Conservation (phyloP, 2,797 vertebrate species). For the Enteromius afrohamiltoni region DNA sequence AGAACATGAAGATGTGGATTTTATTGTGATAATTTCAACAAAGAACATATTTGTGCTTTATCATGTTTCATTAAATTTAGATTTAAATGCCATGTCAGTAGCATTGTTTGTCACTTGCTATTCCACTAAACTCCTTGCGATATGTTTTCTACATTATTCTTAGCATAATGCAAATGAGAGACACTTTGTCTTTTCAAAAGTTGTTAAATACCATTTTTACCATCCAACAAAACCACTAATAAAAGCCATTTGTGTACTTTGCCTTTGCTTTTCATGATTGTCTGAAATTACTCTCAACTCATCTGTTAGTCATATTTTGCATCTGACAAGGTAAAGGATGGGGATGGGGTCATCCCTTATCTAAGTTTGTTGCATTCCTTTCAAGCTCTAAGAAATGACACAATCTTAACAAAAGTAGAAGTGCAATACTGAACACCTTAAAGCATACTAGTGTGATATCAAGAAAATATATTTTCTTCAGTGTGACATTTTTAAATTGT, state of each 20-base stretch:
- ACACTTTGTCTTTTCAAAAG: background rate
- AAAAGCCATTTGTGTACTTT: background rate
- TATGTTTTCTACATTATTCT: background rate
- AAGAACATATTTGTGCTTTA: background rate
- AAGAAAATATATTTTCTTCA: background rate
- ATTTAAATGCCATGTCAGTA: background rate
- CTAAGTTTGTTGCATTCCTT: background rate
- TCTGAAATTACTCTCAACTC: background rate
- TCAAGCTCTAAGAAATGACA: background rate
- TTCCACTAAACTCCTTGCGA: background rate
- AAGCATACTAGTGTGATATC: background rate
- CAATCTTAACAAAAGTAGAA: background rate
- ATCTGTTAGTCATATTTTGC: background rate
- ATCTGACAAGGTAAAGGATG: background rate
- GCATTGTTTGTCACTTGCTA: background rate
- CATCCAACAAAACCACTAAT: background rate
- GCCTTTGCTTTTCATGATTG: background rate
- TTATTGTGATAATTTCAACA: background rate
- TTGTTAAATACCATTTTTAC: background rate
- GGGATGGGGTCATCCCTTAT: background rate
- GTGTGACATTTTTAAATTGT: slow-evolving; percentile 1
- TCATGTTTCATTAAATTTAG: background rate
- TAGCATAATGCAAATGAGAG: background rate
- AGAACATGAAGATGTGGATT: background rate
- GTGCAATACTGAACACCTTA: background rate